Conservation (phyloP, 2,113 vertebrate species). For the Leptodactylus fuscus region DNA sequence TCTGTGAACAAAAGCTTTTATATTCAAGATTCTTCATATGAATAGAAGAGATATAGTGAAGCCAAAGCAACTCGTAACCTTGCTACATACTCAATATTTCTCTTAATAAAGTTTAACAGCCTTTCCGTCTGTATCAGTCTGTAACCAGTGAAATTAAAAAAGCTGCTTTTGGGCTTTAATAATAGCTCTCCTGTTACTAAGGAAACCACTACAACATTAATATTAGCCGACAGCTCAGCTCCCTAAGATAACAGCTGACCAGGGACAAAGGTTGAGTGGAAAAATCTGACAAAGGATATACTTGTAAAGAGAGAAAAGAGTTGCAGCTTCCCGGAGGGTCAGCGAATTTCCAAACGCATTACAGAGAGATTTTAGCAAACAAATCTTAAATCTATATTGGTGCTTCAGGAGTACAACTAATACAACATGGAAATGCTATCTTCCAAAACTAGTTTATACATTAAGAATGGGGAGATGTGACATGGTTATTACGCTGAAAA, state of each 20-base stretch:
- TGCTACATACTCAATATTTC: not conserved
- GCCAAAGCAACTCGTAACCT: not conserved
- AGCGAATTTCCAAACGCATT: not conserved
- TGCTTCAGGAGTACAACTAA: not conserved
- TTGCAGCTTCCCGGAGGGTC: not conserved
- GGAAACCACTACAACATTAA: constrained; percentile 19
- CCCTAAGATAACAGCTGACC: constrained; percentile 11
- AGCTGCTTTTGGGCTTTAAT: not conserved
- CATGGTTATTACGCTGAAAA: no score
- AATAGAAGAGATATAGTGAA: not conserved
- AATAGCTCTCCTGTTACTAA: constrained; percentile 15
- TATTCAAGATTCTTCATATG: not conserved
- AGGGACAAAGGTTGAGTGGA: constrained; percentile 15
- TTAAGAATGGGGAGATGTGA: not conserved
- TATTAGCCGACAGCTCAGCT: not conserved
- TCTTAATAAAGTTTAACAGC: not conserved
- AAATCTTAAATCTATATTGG: not conserved
- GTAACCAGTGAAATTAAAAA: not conserved
- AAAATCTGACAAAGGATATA: not conserved
- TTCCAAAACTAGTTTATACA: not conserved
- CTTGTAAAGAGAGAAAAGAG: not conserved
- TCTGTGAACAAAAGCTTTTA: not conserved
- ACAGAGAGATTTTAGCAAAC: not conserved
- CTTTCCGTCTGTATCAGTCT: not conserved
- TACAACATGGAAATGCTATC: not conserved